Percentiles rank a stretch among this genome's conserved stretches.
Evolutionary conservation across 2,797 vertebrate species (phyloP).

Genomic region (Acanthopagrus latus): DNA sequence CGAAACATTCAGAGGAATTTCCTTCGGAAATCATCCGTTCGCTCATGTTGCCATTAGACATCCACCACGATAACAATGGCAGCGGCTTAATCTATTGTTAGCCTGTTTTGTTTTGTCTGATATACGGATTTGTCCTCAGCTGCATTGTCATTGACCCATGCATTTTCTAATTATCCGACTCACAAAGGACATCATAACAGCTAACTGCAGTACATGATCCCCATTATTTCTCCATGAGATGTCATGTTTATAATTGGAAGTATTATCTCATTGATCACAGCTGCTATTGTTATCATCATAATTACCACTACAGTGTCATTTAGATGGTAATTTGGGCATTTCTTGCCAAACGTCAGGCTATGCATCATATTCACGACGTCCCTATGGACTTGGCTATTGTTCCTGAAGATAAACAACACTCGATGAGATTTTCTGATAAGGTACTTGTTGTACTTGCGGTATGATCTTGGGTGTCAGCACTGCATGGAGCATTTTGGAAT

Average conservation of each 20-base stretch:
- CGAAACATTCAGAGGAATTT: neutral
- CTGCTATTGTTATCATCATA: constrained; percentile 75
- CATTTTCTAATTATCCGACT: constrained; percentile 75
- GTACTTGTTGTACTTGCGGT: constrained; percentile 28
- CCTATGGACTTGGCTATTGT: constrained; percentile 62
- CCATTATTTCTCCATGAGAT: constrained; percentile 78
- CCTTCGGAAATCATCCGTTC: constrained; percentile 19
- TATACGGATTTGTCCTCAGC: constrained; percentile 65
- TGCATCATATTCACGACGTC: constrained; percentile 69
- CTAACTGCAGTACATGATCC: constrained; percentile 78
- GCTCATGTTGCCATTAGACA: constrained; percentile 22
- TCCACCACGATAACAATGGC: constrained; percentile 21
- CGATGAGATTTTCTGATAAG: constrained; percentile 55
- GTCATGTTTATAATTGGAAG: constrained; percentile 81
- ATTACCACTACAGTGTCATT: constrained; percentile 78
- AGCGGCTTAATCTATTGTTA: constrained; percentile 36
- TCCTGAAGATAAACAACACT: constrained; percentile 49
- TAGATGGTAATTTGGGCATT: constrained; percentile 81
- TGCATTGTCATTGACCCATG: constrained; percentile 69
- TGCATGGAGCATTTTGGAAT: constrained; percentile 47
- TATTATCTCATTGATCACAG: constrained; percentile 82
- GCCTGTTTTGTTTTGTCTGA: constrained; percentile 62
- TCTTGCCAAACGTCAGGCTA: constrained; percentile 67
- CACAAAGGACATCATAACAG: constrained; percentile 75
- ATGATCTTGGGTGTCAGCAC: constrained; percentile 38